Evolutionary conservation across 2,113 vertebrate species (phyloP).

Genomic region (Psammodynastes pulverulentus): DNA sequence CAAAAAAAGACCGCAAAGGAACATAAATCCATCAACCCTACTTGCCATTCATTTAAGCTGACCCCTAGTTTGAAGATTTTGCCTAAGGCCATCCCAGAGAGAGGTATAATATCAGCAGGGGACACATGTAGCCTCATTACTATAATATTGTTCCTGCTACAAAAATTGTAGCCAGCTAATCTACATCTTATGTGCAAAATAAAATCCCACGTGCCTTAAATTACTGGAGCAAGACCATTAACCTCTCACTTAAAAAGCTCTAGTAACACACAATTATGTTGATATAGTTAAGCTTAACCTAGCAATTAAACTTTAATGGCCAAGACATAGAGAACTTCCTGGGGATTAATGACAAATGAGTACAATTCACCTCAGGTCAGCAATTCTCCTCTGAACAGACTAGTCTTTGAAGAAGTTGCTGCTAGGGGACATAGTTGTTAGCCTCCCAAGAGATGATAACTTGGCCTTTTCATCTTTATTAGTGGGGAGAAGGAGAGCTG

Average conservation of each 20-base stretch:
- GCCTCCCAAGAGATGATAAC: constrained; percentile 14
- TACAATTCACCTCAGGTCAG: constrained; percentile 22
- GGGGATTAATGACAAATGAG: constrained; percentile 18
- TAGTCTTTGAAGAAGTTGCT: neutral
- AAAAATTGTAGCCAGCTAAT: constrained; percentile 18
- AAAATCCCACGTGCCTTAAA: constrained; percentile 40
- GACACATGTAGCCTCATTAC: neutral
- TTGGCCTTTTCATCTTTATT: neutral
- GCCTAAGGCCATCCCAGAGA: neutral
- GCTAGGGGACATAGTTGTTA: constrained; percentile 11
- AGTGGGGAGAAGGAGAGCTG: neutral
- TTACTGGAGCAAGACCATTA: constrained; percentile 31
- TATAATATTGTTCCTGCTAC: neutral
- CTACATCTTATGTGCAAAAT: constrained; percentile 32
- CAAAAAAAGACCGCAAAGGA: neutral
- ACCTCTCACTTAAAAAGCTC: constrained; percentile 35
- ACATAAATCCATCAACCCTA: neutral
- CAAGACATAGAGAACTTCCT: constrained; percentile 28
- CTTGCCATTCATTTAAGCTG: neutral
- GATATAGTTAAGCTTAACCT: constrained; percentile 36
- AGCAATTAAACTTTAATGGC: constrained; percentile 31
- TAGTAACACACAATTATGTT: constrained; percentile 23
- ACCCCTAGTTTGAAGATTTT: constrained; percentile 3
- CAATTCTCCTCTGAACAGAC: constrained; percentile 15
- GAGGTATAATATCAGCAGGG: neutral